Percentiles rank a stretch among this genome's conserved stretches.
Evolutionary conservation across 2,888 invertebrate species (phyloP).

Genomic region (Caenorhabditis doughertyi): DNA sequence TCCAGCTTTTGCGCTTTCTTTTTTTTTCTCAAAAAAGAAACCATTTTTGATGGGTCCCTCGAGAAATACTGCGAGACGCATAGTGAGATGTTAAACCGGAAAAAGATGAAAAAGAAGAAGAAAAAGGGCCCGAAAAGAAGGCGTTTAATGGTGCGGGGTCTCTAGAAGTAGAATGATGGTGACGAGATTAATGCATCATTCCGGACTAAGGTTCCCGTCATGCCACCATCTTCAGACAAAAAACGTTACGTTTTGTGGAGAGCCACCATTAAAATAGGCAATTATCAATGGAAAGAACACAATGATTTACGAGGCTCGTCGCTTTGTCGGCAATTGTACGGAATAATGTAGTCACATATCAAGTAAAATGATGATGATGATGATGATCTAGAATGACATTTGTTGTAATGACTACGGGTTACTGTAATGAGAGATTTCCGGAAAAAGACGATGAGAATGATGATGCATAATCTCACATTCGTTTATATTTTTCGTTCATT

Average conservation of each 20-base stretch:
- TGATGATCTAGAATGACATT: conserved; percentile 29
- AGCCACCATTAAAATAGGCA: conserved; percentile 20
- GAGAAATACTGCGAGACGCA: conserved; percentile 29
- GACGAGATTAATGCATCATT: conserved; percentile 61
- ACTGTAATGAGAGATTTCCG: conserved; percentile 3
- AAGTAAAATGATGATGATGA: conserved; percentile 13
- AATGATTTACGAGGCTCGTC: conserved; percentile 36
- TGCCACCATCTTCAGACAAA: conserved; percentile 3
- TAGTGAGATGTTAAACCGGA: conserved; percentile 29
- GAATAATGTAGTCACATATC: conserved; percentile 23
- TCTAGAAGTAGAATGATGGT: conserved; percentile 38
- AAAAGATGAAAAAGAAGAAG: conserved; percentile 11
- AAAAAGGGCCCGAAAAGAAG: conserved; percentile 17
- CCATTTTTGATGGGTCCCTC: conserved; percentile 61
- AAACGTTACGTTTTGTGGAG: conserved; percentile 26
- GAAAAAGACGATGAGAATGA: not conserved
- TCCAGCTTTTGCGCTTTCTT: not conserved
- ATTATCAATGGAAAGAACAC: conserved; percentile 34
- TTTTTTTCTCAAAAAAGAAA: conserved; percentile 44
- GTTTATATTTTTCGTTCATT: conserved; percentile 9
- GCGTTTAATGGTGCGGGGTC: conserved; percentile 48
- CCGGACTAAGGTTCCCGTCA: conserved; percentile 4
- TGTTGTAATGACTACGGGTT: conserved; percentile 2
- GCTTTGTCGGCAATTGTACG: conserved; percentile 21
- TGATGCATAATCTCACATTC: conserved; percentile 24